Percentiles rank a stretch among this genome's conserved stretches.
Evolutionary conservation across 2,113 vertebrate species (phyloP).

Genomic region (Gallinago media): DNA sequence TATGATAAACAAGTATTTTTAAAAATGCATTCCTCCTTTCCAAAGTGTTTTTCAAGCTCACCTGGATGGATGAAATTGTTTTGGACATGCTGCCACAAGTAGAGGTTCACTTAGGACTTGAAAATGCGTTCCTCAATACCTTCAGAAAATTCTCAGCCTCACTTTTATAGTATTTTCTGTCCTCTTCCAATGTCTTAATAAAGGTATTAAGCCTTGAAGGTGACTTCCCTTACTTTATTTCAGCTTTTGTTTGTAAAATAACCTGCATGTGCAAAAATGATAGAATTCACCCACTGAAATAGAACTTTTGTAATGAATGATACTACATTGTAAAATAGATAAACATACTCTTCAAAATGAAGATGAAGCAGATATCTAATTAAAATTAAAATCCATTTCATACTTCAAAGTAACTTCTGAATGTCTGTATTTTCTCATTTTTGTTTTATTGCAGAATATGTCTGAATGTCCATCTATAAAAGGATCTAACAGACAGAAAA

Average conservation of each 20-base stretch:
- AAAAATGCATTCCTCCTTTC: not conserved
- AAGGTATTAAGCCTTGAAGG: slow-evolving; percentile 68
- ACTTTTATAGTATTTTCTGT: slow-evolving; percentile 68
- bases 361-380: not conserved
- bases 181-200: slow-evolving; percentile 71
- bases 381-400: not conserved
- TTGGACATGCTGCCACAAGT: slow-evolving; percentile 29
- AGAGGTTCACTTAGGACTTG: slow-evolving; percentile 57
- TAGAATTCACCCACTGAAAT: slow-evolving; percentile 43
- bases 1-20: not conserved
- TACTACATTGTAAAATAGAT: not conserved
- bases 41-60: slow-evolving; percentile 52
- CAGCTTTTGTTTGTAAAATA: slow-evolving; percentile 61
- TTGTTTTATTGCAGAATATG: not conserved
- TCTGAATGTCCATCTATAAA: slow-evolving; percentile 24
- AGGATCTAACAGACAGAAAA: not conserved
- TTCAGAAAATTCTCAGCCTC: slow-evolving; percentile 73
- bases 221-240: slow-evolving; percentile 60
- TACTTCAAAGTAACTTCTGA: slow-evolving; percentile 3
- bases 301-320: slow-evolving; percentile 8
- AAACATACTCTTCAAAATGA: slow-evolving; percentile 22
- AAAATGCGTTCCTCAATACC: slow-evolving; percentile 69
- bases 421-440: not conserved
- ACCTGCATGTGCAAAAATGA: slow-evolving; percentile 29
- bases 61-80: slow-evolving; percentile 63